A percentile compares a stretch with the other conserved stretches of the same genome.
These are phyloP conservation scores for Cyprinodon variegatus DNA, from an alignment of 2,113 vertebrate genomes.

Conservation along the genomic window DNA sequence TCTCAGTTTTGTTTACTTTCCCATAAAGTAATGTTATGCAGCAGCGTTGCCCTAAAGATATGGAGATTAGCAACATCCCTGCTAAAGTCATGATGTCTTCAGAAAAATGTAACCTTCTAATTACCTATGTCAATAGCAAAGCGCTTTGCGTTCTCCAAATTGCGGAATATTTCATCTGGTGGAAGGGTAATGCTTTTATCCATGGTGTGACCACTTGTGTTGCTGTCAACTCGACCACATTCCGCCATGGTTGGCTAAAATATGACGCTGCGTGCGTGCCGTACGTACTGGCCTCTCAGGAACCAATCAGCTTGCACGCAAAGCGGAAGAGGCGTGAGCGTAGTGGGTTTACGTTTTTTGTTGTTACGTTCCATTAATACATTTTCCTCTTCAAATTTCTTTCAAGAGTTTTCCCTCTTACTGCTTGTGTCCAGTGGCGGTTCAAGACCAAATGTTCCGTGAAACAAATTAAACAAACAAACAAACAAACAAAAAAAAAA, in stretches of 20 bases:
- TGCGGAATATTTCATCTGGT: constrained; percentile 94
- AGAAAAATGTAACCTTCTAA: background rate
- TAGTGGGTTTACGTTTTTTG: background rate
- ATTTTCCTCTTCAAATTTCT: too few relatives aligned
- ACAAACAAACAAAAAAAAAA: too few relatives aligned
- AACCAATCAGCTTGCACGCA: constrained; percentile 51
- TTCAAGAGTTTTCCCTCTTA: too few relatives aligned
- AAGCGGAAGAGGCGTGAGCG: background rate
- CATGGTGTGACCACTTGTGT: constrained; percentile 80
- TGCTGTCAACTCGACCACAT: constrained; percentile 75
- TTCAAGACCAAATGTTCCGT: too few relatives aligned
- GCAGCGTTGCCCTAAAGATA: constrained; percentile 11
- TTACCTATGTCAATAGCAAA: constrained; percentile 98
- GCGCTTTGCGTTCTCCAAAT: constrained; percentile 94
- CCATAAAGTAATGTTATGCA: constrained; percentile 36
- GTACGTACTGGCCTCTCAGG: background rate
- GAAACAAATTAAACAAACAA: too few relatives aligned
- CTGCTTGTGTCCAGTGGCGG: too few relatives aligned
- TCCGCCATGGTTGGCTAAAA: constrained; percentile 80
- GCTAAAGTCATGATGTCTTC: background rate
- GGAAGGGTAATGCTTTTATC: constrained; percentile 97
- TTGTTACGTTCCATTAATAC: too few relatives aligned
- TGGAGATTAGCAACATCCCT: constrained; percentile 16
- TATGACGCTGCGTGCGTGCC: constrained; percentile 37
- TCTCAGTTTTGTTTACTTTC: constrained; percentile 35